phyloP scores from a whole-genome alignment of 2,797 vertebrate species.

The Hydrolagus colliei region DNA sequence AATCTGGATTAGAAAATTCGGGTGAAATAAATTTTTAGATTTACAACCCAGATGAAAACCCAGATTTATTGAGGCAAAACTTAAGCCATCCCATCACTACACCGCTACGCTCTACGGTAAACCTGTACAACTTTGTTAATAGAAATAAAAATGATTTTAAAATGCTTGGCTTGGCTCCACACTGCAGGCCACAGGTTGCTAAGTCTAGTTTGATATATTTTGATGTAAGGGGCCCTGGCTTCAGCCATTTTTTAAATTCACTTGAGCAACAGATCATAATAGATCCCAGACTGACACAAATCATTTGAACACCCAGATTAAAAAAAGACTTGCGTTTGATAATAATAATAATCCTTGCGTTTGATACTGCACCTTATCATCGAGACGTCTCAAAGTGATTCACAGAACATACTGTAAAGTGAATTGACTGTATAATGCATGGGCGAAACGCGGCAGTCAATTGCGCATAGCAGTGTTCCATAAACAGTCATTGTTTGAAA shows the following conservation, averaged over 20 bases:
- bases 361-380: no score
- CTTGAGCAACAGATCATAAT: not conserved
- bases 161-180: not conserved
- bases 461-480: no score
- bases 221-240: not conserved
- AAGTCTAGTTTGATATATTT: not conserved
- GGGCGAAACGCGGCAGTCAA: no score
- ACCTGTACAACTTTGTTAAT: not conserved
- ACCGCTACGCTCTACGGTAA: not conserved
- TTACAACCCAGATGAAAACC: no score
- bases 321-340: no score
- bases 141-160: not conserved
- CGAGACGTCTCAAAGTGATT: no score
- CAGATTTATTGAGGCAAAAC: not conserved
- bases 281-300: not conserved
- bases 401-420: no score
- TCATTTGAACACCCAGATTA: not conserved
- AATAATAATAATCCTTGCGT: no score
- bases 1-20: slow-evolving; percentile 24
- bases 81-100: not conserved
- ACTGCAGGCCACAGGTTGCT: not conserved
- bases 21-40: not conserved
- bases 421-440: no score
- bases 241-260: not conserved
- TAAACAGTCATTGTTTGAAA: no score